phyloP scores from a whole-genome alignment of 2,888 invertebrate species.

The Dione juno region DNA sequence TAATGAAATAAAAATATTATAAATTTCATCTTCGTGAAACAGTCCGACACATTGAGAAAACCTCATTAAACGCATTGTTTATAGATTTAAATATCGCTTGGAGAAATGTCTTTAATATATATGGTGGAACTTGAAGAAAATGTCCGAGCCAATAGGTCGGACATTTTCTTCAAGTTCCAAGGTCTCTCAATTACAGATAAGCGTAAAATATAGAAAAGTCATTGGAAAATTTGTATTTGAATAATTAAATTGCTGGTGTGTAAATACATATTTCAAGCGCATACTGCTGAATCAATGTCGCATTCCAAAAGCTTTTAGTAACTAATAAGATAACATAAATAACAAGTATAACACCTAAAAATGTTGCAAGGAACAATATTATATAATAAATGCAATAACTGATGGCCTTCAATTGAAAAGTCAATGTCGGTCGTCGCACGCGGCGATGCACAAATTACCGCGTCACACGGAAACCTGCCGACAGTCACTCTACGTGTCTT shows the following conservation, averaged over 20 bases:
- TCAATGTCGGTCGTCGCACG: slow-evolving; percentile 62
- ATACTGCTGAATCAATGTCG: too few relatives aligned
- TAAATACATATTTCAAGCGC: too few relatives aligned
- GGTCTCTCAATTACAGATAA: too few relatives aligned
- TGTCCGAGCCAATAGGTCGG: too few relatives aligned
- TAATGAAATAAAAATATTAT: neutral
- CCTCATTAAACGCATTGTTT: neutral
- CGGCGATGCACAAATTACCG: slow-evolving; percentile 58
- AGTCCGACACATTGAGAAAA: neutral
- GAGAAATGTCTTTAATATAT: neutral
- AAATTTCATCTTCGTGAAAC: neutral
- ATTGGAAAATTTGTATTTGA: too few relatives aligned
- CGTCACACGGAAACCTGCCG: slow-evolving; percentile 57
- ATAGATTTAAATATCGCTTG: neutral
- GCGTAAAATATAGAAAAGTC: too few relatives aligned
- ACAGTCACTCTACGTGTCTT: slow-evolving; percentile 31
- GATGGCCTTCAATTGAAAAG: slow-evolving; percentile 66
- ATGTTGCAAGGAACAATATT: slow-evolving; percentile 31
- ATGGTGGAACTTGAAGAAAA: too few relatives aligned
- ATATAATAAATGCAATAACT: slow-evolving; percentile 52
- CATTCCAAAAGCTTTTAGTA: too few relatives aligned
- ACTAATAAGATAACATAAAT: too few relatives aligned
- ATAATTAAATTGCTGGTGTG: too few relatives aligned
- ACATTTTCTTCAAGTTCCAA: too few relatives aligned
- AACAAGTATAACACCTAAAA: neutral